phyloP scores from a whole-genome alignment of 2,113 vertebrate genomes.

The Pygoscelis antarcticus region DNA sequence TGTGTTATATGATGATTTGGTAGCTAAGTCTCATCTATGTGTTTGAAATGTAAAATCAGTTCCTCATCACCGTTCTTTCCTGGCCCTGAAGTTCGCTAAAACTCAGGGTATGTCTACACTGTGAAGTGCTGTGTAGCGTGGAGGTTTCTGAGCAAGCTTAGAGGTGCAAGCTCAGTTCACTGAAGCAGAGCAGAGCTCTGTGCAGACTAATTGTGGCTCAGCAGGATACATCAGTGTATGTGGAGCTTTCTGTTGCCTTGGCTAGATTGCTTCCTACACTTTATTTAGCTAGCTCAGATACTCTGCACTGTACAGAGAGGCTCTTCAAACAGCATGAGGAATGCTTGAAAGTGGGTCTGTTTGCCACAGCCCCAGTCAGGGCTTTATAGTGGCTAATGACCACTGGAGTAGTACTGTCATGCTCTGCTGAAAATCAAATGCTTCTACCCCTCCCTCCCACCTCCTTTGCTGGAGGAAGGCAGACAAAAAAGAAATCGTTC shows the following conservation, averaged over 20 bases:
- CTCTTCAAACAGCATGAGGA: not conserved
- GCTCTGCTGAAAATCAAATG: not conserved
- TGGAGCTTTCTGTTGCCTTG: constrained; percentile 23
- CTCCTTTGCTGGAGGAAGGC: not conserved
- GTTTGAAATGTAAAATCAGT: not conserved
- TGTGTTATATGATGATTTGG: constrained; percentile 2
- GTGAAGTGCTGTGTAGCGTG: not conserved
- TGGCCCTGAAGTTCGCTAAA: not conserved
- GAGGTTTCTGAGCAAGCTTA: not conserved
- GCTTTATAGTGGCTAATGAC: not conserved
- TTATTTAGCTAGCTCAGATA: not conserved
- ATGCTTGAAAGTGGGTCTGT: not conserved
- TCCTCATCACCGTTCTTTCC: not conserved
- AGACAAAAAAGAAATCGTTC: not conserved
- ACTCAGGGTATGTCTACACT: not conserved
- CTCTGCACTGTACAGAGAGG: not conserved
- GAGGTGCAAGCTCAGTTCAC: not conserved
- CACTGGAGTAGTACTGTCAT: not conserved
- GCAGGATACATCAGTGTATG: not conserved
- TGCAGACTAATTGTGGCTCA: not conserved
- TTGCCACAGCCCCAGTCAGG: not conserved
- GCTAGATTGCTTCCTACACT: constrained; percentile 20
- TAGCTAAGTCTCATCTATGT: constrained; percentile 15
- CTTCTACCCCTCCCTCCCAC: not conserved
- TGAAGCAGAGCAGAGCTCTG: not conserved